Conservation (phyloP, 2,113 vertebrate species). For the Xyrauchen texanus region DNA sequence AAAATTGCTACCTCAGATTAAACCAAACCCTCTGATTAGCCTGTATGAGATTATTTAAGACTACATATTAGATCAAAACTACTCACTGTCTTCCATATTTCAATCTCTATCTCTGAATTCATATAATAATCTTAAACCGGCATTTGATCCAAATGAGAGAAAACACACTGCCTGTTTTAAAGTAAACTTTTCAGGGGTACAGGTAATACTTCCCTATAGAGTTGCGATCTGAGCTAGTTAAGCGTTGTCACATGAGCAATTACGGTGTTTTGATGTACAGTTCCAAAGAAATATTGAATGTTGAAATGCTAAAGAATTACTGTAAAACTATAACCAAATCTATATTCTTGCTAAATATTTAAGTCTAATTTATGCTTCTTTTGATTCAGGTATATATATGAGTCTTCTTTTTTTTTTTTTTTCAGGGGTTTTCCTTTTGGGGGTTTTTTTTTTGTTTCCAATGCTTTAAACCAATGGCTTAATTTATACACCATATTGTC, state of each 20-base stretch:
- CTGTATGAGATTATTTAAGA: constrained; percentile 45
- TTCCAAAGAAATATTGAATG: constrained; percentile 59
- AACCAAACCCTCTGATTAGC: constrained; percentile 45
- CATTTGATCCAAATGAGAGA: constrained; percentile 22
- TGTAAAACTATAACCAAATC: constrained; percentile 58
- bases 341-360: constrained; percentile 58
- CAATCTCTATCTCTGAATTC: background rate
- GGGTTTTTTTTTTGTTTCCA: background rate
- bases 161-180: constrained; percentile 42
- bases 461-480: constrained; percentile 20
- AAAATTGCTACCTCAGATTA: constrained; percentile 52
- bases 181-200: constrained; percentile 19
- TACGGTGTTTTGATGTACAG: constrained; percentile 46
- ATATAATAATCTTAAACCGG: background rate
- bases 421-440: background rate
- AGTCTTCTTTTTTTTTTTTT: background rate
- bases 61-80: constrained; percentile 7
- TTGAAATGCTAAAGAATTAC: constrained; percentile 50
- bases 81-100: background rate
- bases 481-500: constrained; percentile 28
- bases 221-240: constrained; percentile 5
- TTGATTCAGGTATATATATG: constrained; percentile 30
- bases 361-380: constrained; percentile 56
- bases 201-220: constrained; percentile 23
- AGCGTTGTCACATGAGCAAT: no score